Evolutionary conservation across 1,140 invertebrate species (phyloP), one percentile per base, ranked within the genome.

Genomic region (Caenorhabditis briggsae): DNA sequence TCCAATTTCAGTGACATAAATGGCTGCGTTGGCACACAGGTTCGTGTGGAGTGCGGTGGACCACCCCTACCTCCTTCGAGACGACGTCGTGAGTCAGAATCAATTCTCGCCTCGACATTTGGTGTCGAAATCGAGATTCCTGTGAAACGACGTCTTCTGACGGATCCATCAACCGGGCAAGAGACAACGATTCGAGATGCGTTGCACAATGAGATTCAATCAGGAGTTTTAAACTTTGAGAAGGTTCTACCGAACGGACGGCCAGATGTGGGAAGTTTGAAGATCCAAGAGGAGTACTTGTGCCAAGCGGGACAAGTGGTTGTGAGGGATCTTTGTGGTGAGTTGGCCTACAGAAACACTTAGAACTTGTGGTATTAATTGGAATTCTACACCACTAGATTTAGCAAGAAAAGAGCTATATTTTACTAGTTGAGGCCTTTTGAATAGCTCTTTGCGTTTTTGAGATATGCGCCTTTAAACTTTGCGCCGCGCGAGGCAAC

Each of bases 301-400:
- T 98, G 97, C 93, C 96, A 96, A 0, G 94, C 95, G 87, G 97
- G 97, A 82, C 96, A 97, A 94, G 96, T 98, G 48, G 96, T 96
- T 5, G 95, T 96, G 94, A 95, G 95, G 33, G 96, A 96, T 85
- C 96, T 96, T 92, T 97, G 96, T 92, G 96, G 95, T 96, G 94
- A 94, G 90, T 89, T 14, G n/a, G n/a, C 2, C 5, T 20, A n/a
- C n/a, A n/a, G n/a, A n/a, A n/a, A n/a, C n/a, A n/a, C n/a, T n/a
- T n/a, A n/a, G n/a, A n/a, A n/a, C n/a, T n/a, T n/a, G n/a, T n/a
- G n/a, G n/a, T n/a, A n/a, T n/a, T n/a, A n/a, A n/a, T n/a, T n/a
- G n/a, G n/a, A n/a, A n/a, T n/a, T n/a, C n/a, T n/a, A n/a, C n/a
- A n/a, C n/a, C n/a, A n/a, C n/a, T n/a, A n/a, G n/a, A n/a, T n/a